Conservation (phyloP, 2,888 invertebrate genomes). For the Cynaeus angustus region DNA sequence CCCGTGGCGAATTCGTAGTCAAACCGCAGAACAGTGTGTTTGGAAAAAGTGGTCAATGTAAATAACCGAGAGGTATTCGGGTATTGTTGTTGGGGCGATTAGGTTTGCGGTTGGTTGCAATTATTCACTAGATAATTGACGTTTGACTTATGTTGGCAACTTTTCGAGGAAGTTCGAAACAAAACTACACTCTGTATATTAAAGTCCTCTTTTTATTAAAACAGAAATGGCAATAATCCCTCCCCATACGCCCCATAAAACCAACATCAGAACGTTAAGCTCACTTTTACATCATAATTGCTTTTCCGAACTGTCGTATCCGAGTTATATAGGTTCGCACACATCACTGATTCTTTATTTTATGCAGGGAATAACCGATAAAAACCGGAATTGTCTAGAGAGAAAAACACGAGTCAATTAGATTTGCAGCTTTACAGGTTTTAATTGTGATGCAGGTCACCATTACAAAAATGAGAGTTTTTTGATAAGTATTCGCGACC, state of each 20-base stretch:
- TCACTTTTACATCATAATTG: conserved; percentile 64
- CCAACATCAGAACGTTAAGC: conserved; percentile 57
- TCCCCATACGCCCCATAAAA: conserved; percentile 60
- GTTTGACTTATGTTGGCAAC: conserved; percentile 44
- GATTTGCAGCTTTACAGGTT: not conserved
- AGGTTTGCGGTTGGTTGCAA: conserved; percentile 53
- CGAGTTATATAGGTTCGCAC: conserved; percentile 62
- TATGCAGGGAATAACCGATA: conserved; percentile 33
- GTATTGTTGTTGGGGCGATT: conserved; percentile 53
- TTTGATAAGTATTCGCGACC: too few species aligned
- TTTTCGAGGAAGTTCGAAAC: too few species aligned
- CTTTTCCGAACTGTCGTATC: conserved; percentile 65
- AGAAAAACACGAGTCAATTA: conserved; percentile 8
- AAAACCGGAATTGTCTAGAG: conserved; percentile 15
- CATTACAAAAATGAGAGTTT: too few species aligned
- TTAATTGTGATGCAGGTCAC: too few species aligned
- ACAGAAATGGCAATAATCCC: not conserved
- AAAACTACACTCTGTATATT: too few species aligned
- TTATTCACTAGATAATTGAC: conserved; percentile 49
- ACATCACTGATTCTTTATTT: conserved; percentile 57
- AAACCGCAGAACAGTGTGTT: conserved; percentile 44
- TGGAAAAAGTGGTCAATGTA: conserved; percentile 42
- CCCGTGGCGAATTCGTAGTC: conserved; percentile 37
- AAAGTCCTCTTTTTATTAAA: too few species aligned
- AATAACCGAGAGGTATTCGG: conserved; percentile 53